Evolutionary conservation across 2,888 invertebrate genomes (phyloP), one percentile per base, ranked within the genome.

Genomic region (Furcula furcula): DNA sequence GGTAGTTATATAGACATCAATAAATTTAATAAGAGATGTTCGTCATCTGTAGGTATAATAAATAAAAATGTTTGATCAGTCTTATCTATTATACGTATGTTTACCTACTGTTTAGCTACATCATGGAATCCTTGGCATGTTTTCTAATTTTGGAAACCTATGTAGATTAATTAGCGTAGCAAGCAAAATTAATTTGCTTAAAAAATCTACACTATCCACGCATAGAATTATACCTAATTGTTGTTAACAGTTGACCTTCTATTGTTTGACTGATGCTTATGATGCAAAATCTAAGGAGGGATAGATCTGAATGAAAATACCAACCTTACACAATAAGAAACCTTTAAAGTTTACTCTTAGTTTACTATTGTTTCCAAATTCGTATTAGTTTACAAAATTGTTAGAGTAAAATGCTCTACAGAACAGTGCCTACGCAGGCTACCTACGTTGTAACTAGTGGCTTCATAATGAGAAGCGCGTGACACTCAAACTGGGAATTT

Each of bases 391-490:
- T 14, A 32, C 31, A 29, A 22, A 29, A 29, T n/a, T n/a, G n/a
- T n/a, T n/a, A n/a, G n/a, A n/a, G n/a, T n/a, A n/a, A 34, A 40
- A 33, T 31, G 25, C 31, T 36, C 20, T 28, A 29, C 10, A 29
- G 33, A 26, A n/a, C 27, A 41, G 27, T 14, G 27, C 28, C 18
- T 30, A 27, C 20, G 26, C 20, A 20, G 30, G 30, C 37, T 39
- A 34, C 18, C 21, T 26, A 40, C 39, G 42, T 39, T 34, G 36
- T 11, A 27, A 15, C 16, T 33, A 6, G 1, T 26, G 14, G n/a
- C 32, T 40, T 27, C 34, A 41, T 72, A 76, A 77, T 75, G 56
- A 55, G 55, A 67, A 73, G 61, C 82, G 71, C 81, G 78, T 83
- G 82, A 83, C 76, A 65, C 41, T 58, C 53, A 62, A 62, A 63